A percentile compares a stretch with the other conserved stretches of the same genome.
Evolutionary conservation across 2,888 invertebrate genomes (phyloP).

Genomic region (Minunthozetes semirufus): DNA sequence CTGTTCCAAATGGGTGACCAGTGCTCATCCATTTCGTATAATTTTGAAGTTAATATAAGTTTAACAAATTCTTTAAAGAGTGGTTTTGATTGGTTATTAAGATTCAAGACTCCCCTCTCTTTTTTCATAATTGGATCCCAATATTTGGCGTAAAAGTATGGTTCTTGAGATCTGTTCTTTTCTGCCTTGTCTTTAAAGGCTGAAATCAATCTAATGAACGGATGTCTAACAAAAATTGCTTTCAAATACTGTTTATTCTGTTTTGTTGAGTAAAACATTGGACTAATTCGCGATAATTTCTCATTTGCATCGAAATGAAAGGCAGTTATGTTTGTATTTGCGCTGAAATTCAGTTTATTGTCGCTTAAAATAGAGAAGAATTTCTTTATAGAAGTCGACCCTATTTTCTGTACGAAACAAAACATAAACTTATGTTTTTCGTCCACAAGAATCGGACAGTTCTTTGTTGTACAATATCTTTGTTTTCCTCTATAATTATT

Average conservation of each 20-base stretch:
- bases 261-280: constrained; percentile 39
- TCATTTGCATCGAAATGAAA: constrained; percentile 40
- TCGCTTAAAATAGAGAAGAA: constrained; percentile 33
- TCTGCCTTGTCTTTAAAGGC: constrained; percentile 42
- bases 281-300: constrained; percentile 39
- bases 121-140: constrained; percentile 37
- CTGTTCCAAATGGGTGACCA: constrained; percentile 77
- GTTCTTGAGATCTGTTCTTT: constrained; percentile 35
- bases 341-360: constrained; percentile 35
- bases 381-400: constrained; percentile 39
- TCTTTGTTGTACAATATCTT: constrained; percentile 39
- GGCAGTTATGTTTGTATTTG: constrained; percentile 35
- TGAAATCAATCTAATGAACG: constrained; percentile 42
- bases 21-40: constrained; percentile 69
- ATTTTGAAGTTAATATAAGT: constrained; percentile 62
- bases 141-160: constrained; percentile 40
- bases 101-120: constrained; percentile 27
- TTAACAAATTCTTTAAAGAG: constrained; percentile 76
- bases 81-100: constrained; percentile 49
- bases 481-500: constrained; percentile 39
- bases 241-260: constrained; percentile 40
- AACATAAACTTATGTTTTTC: constrained; percentile 39
- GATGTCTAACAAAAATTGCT: constrained; percentile 42
- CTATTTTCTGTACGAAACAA: constrained; percentile 43
- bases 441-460: constrained; percentile 41